phyloP scores from a whole-genome alignment of 2,888 invertebrate genomes.

The Lasioglossum vierecki region DNA sequence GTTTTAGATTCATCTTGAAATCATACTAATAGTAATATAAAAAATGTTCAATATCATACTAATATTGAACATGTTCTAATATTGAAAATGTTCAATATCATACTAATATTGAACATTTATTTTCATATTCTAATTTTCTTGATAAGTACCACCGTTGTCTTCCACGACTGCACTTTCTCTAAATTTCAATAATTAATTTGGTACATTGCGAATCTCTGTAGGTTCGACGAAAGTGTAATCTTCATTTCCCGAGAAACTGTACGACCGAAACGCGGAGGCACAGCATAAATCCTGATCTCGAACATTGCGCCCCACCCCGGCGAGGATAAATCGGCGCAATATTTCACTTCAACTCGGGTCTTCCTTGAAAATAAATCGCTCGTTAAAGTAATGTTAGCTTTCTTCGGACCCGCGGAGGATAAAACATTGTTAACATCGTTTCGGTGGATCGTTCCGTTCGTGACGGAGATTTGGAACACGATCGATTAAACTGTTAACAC shows the following conservation, averaged over 20 bases:
- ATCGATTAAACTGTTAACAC: not conserved
- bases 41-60: too few relatives aligned
- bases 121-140: not conserved
- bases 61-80: too few relatives aligned
- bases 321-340: slow-evolving; percentile 9
- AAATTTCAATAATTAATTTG: not conserved
- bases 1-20: not conserved
- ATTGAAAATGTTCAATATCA: too few relatives aligned
- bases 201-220: not conserved
- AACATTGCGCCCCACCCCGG: not conserved
- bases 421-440: not conserved
- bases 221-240: not conserved
- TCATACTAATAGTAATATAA: too few relatives aligned
- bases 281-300: not conserved
- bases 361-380: not conserved
- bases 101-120: too few relatives aligned
- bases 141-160: not conserved
- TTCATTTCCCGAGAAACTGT: not conserved
- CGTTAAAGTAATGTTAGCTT: slow-evolving; percentile 1
- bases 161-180: not conserved
- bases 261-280: not conserved
- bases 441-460: not conserved
- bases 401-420: not conserved
- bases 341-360: not conserved
- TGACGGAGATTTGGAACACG: not conserved